Base-by-base conservation (phyloP, 2,113 vertebrate species). In the Pluvianellus socialis region DNA sequence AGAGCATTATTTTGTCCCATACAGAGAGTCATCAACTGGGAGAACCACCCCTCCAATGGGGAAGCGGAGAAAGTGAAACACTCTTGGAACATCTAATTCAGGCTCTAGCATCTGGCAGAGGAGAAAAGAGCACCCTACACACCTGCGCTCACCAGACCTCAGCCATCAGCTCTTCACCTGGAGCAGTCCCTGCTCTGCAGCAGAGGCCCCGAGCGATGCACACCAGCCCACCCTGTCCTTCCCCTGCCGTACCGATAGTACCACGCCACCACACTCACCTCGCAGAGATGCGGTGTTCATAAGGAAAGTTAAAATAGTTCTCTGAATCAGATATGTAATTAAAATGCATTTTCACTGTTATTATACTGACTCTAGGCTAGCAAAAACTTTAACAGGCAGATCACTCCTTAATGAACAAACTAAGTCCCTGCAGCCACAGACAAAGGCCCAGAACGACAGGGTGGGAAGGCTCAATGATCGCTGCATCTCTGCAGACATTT, bases 131-230 rank as follows among this genome's bases (percentile, higher is more conserved):
- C 9, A 27, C 63, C 16, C 63, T 14, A 5, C 3, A 1, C 8
- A 11, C 24, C 35, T 4, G 0, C 3, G 3, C 47, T 42, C 35
- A 20, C 30, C 9, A 1, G 9, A 24, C 24, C 42, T 28, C 4
- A 58, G 52, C 44, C 4, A 21, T 20, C 21, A 23, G 45, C 23
- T 4, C 35, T 13, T 30, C 45, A 28, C 45, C 42, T 14, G 27
- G n/a, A 11, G 44, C 4, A 4, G 53, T 50, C 22, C 17, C 45
- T 45, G 14, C 30, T 11, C 67, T 11, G 47, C 55, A 30, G 5
- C 53, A 28, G 44, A 16, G 28, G 22, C 12, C 9, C 33, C 3
- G 1, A 30, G 33, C 38, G 63, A n/a, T 5, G 2, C 32, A 9
- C 4, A 4, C 24, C 9, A 40, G 21, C 38, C 11, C 14, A 42